phyloP scores from a whole-genome alignment of 2,797 vertebrate genomes.

The Poliocrania exsul region DNA sequence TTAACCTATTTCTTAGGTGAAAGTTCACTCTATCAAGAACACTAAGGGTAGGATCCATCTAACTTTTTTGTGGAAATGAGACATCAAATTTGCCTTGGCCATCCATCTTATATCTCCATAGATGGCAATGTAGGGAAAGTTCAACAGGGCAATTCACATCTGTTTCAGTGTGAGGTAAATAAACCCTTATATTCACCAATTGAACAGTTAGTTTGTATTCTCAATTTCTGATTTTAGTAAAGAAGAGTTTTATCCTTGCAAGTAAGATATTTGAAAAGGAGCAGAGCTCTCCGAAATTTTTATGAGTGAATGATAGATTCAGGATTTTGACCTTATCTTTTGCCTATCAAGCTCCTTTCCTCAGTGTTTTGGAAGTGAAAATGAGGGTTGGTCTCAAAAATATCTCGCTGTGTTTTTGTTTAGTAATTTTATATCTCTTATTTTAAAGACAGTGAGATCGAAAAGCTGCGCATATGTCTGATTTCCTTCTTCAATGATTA shows the following conservation, averaged over 20 bases:
- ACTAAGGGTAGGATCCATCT: neutral
- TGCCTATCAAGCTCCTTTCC: neutral
- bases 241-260: neutral
- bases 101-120: neutral
- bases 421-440: neutral
- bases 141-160: neutral
- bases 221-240: neutral
- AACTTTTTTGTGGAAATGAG: neutral
- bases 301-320: neutral
- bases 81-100: neutral
- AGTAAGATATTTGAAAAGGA: neutral
- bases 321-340: neutral
- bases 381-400: neutral
- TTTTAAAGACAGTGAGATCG: neutral
- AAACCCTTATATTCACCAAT: neutral
- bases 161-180: neutral
- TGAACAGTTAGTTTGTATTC: neutral
- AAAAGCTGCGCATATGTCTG: fast-evolving
- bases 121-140: neutral
- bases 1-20: neutral
- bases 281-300: fast-evolving
- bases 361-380: neutral
- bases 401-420: neutral
- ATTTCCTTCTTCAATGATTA: neutral
- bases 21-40: neutral